Conservation (phyloP, 2,888 invertebrate genomes). For the Hydraecia micacea region DNA sequence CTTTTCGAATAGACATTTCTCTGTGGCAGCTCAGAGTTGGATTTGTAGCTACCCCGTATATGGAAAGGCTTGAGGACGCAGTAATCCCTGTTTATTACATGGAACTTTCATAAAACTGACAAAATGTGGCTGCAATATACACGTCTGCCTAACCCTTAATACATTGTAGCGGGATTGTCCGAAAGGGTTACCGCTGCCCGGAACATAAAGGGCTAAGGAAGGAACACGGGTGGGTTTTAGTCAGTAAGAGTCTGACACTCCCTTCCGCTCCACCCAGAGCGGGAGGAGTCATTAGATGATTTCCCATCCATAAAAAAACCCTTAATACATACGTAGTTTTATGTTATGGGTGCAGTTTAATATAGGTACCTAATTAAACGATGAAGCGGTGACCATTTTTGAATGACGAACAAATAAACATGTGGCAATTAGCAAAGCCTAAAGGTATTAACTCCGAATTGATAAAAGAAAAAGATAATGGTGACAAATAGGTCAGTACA, state of each 20-base stretch:
- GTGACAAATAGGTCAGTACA: constrained; percentile 51
- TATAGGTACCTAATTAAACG: not conserved
- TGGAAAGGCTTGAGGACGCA: not conserved
- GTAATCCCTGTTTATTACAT: too few species aligned
- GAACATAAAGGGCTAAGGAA: too few species aligned
- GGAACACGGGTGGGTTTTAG: too few species aligned
- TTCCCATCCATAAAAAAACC: too few species aligned
- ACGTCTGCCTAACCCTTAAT: not conserved
- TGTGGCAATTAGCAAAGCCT: constrained; percentile 26
- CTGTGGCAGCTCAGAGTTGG: not conserved
- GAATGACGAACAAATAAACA: constrained; percentile 36
- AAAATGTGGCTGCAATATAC: not conserved
- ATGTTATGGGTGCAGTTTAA: too few species aligned
- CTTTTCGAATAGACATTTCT: not conserved
- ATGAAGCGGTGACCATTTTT: not conserved
- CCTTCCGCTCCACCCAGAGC: too few species aligned
- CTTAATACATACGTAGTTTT: not conserved
- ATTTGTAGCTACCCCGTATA: not conserved
- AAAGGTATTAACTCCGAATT: constrained; percentile 36
- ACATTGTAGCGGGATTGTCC: too few species aligned
- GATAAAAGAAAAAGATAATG: constrained; percentile 39
- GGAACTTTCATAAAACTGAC: not conserved
- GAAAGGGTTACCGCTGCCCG: too few species aligned
- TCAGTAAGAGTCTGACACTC: too few species aligned
- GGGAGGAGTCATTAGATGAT: too few species aligned